Base-by-base conservation (phyloP, 2,888 invertebrate genomes). In the Neocrepidodera transversa region DNA sequence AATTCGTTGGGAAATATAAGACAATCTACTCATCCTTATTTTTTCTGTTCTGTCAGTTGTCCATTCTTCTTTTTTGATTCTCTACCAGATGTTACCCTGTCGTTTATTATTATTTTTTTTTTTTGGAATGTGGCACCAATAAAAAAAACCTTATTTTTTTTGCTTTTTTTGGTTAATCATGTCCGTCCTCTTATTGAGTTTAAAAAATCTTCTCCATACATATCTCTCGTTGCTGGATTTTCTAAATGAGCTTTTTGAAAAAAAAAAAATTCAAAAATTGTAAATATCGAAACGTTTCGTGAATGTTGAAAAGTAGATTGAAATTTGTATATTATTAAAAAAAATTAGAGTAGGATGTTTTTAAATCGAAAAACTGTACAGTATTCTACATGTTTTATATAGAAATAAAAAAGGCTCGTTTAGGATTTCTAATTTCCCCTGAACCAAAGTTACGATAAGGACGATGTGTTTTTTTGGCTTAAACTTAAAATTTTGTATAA, bases 401-500 rank as follows among this genome's bases (percentile, higher is more conserved):
- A 14, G 38, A 16, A 38, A 10, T 38, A n/a, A 8, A 16, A 3
- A 38, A 11, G 17, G 16, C 17, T 38, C 38, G 8, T 38, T 38
- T 38, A 38, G 16, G 8, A 38, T 38, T 8, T 38, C 38, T 38
- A 38, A 2, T 5, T 17, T n/a, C n/a, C n/a, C 8, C 2, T 17
- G 38, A 16, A 38, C 8, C 7, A 17, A 17, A 8, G 1, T 16
- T 32, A 11, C 1, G 7, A 1, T 38, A 38, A 38, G 60, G 62
- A 55, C 60, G 60, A 65, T 60, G 60, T 65, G 64, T 65, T 57
- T 18, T 42, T 55, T 60, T 55, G 60, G 64, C 61, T 64, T 60
- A 60, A 63, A 60, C 53, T 60, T 63, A 40, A 58, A 58, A 45
- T 26, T n/a, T n/a, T 26, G 23, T 23, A 26, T 26, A 38, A 43